A percentile compares a stretch with the other conserved stretches of the same genome.
These are phyloP conservation scores for Takifugu bimaculatus DNA, from an alignment of 2,113 vertebrate genomes.

Conservation along the genomic window DNA sequence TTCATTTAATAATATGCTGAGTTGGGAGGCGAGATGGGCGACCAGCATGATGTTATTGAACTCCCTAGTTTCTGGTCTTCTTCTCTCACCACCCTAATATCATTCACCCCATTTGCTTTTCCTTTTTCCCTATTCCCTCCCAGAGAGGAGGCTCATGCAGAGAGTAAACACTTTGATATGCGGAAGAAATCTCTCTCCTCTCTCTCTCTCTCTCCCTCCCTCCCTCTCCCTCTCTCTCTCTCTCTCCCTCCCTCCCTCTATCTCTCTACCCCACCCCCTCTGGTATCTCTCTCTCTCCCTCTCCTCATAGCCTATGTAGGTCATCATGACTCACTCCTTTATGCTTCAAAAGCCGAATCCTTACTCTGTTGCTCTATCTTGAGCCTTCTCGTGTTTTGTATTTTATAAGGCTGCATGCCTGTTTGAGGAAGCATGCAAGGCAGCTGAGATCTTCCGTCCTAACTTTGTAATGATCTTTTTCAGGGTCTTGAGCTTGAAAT, in stretches of 20 bases:
- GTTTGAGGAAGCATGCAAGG: slow-evolving; percentile 29
- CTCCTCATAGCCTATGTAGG: slow-evolving; percentile 73
- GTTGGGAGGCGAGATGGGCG: slow-evolving; percentile 20
- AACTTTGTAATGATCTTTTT: slow-evolving; percentile 9
- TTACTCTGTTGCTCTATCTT: slow-evolving; percentile 64
- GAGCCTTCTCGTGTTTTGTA: slow-evolving; percentile 62
- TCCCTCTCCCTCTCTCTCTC: slow-evolving; percentile 25
- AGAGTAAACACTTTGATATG: slow-evolving; percentile 77
- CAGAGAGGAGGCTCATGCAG: slow-evolving; percentile 54
- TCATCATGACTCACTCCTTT: slow-evolving; percentile 78
- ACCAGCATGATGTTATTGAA: slow-evolving; percentile 39
- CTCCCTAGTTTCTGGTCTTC: slow-evolving; percentile 44
- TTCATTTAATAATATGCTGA: slow-evolving; percentile 4
- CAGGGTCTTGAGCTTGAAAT: background rate
- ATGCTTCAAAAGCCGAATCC: slow-evolving; percentile 72
- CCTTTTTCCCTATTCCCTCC: slow-evolving; percentile 44
- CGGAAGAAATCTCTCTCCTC: slow-evolving; percentile 67
- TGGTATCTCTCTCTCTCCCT: slow-evolving; percentile 9
- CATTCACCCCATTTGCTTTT: slow-evolving; percentile 39
- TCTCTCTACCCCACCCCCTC: slow-evolving; percentile 34
- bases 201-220: background rate
- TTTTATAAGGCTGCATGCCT: slow-evolving; percentile 47
- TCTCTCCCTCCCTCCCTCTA: slow-evolving; percentile 20
- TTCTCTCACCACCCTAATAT: slow-evolving; percentile 47
- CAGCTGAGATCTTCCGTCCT: slow-evolving; percentile 26